phyloP scores from a whole-genome alignment of 2,113 vertebrate species.

The Egretta garzetta region DNA sequence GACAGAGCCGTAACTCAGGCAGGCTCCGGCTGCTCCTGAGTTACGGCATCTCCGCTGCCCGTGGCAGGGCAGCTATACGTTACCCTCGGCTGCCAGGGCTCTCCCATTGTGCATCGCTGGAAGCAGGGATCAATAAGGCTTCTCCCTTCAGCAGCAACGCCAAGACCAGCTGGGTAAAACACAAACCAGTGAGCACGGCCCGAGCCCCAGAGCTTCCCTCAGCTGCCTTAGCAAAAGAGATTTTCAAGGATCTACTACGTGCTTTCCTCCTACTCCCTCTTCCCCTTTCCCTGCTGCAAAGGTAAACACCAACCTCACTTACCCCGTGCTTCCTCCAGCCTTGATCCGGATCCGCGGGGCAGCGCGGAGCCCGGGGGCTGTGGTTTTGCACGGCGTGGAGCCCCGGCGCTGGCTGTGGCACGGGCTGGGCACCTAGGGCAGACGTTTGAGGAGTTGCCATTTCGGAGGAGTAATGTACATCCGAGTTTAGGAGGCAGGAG shows the following conservation, averaged over 20 bases:
- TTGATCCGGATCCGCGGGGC: neutral
- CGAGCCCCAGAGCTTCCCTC: neutral
- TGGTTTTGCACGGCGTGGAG: neutral
- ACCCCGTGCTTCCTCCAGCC: neutral
- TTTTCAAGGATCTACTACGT: neutral
- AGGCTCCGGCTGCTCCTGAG: neutral
- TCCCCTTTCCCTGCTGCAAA: neutral
- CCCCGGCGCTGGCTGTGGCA: neutral
- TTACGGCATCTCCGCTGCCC: neutral
- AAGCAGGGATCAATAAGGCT: neutral
- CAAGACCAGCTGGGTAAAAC: neutral
- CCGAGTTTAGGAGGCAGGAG: neutral
- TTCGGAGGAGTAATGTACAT: neutral
- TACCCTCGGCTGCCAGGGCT: neutral
- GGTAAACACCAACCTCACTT: neutral
- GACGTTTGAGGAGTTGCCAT: neutral
- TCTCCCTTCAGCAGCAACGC: neutral
- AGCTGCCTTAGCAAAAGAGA: neutral
- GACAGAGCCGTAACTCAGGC: conserved; percentile 16
- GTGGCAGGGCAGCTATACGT: neutral
- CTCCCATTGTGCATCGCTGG: neutral
- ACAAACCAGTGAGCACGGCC: neutral
- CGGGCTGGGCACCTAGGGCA: neutral
- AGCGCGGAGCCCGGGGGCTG: neutral
- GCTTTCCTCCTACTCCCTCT: neutral